Evolutionary conservation across 1,140 invertebrate genomes (phyloP).

Genomic region (Drosophila mayri): DNA sequence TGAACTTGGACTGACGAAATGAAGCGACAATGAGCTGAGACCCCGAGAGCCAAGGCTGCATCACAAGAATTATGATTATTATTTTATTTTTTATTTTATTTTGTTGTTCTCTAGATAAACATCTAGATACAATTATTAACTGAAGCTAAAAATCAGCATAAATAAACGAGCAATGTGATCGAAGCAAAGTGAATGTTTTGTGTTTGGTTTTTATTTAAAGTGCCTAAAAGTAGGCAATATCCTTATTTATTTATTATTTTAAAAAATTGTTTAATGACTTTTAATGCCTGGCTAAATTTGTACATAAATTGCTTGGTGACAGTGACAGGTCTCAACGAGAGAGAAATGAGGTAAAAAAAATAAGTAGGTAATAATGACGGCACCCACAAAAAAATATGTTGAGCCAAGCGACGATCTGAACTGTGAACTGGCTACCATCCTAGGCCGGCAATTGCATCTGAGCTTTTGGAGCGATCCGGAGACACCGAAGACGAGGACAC

Average conservation of each 20-base stretch:
- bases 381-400: conserved; percentile 66
- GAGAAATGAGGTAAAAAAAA: conserved; percentile 36
- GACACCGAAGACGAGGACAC: not conserved
- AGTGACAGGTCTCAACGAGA: conserved; percentile 1
- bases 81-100: not conserved
- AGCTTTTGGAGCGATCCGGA: not conserved
- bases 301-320: not conserved
- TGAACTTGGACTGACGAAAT: conserved; percentile 68
- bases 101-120: not conserved
- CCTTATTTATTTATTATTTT: not conserved
- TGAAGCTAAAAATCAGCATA: conserved; percentile 7
- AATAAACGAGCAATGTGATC: conserved; percentile 23
- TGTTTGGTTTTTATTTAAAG: not conserved
- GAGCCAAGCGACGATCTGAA: conserved; percentile 66
- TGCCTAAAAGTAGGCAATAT: conserved; percentile 48
- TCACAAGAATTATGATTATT: conserved; percentile 42
- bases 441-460: conserved; percentile 26
- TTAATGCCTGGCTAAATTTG: not conserved
- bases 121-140: conserved; percentile 11
- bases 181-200: not conserved
- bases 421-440: conserved; percentile 51
- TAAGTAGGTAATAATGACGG: conserved; percentile 55
- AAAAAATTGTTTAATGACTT: not conserved
- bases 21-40: conserved; percentile 30
- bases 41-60: conserved; percentile 33